A percentile compares a stretch with the other conserved stretches of the same genome.
Conservation (phyloP, 2,888 invertebrate genomes). For the Eupithecia centaureata region DNA sequence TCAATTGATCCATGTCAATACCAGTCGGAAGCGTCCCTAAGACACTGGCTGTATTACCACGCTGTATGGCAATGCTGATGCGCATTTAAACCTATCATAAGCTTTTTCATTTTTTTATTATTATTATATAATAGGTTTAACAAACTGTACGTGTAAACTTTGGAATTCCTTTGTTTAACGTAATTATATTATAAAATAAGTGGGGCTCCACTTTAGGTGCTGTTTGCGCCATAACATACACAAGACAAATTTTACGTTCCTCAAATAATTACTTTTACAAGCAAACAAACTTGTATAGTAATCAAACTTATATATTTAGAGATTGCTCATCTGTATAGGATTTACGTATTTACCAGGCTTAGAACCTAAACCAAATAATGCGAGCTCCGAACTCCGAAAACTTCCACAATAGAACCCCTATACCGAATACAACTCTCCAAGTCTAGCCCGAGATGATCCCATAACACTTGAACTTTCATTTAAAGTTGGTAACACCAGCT, state of each 20-base stretch:
- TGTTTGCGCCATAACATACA: no score
- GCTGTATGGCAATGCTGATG: no score
- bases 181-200: no score
- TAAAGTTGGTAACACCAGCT: constrained; percentile 23
- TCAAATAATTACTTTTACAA: background rate
- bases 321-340: background rate
- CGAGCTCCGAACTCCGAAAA: constrained; percentile 15
- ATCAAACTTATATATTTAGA: background rate
- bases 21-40: no score
- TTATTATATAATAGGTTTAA: no score
- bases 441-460: constrained; percentile 25
- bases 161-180: no score
- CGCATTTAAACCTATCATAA: no score
- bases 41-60: no score
- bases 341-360: background rate
- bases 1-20: no score
- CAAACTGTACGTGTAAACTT: no score
- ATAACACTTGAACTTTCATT: constrained; percentile 30
- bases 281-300: background rate
- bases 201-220: no score
- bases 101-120: no score
- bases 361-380: constrained; percentile 11
- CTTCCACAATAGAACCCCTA: constrained; percentile 24
- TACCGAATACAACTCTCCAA: constrained; percentile 16
- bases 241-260: background rate